Evolutionary conservation across 2,113 vertebrate species (phyloP), one percentile per base, ranked within the genome.

Genomic region (Festucalex cinctus): DNA sequence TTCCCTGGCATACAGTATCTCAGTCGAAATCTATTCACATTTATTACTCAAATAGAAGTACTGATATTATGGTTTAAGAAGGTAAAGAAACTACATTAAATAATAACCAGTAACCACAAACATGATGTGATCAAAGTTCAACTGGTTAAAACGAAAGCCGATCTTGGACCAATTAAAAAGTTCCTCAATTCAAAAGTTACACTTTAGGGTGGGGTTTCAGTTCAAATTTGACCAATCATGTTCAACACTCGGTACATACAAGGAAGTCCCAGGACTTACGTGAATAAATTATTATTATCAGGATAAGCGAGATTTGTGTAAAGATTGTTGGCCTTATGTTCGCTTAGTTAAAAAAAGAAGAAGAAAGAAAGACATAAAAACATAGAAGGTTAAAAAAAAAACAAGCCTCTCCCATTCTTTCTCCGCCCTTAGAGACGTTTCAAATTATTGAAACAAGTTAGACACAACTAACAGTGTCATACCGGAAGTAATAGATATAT

Each of bases 361-460:
- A 9, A 60, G 20, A 1, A 5, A 24, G 3, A 37, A 39, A 0
- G n/a, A n/a, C n/a, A n/a, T n/a, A 60, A 3, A 22, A 36, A 14
- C 9, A n/a, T 20, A 2, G 9, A 17, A 2, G 20, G 3, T 8
- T 61, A 12, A 39, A 1, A 26, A 43, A 62, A 17, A 44, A 24
- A 9, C 69, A 68, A 67, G 79, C 83, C 82, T 85, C 81, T 76
- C 75, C 75, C 74, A 77, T 77, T 62, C 54, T 72, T 74, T 88
- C 88, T 83, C 90, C 89, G 86, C 88, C 91, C 86, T 87, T 82
- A 74, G 77, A 89, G 78, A 72, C 63, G 59, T 86, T 91, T 90
- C 63, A 85, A 80, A 89, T 81, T 79, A 32, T 57, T 62, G 46
- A 58, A 70, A 58, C 67, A 85, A 81, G 80, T 54, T 73, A 5